Evolutionary conservation across 2,888 invertebrate genomes (phyloP).

Genomic region (Leistus spinibarbis): DNA sequence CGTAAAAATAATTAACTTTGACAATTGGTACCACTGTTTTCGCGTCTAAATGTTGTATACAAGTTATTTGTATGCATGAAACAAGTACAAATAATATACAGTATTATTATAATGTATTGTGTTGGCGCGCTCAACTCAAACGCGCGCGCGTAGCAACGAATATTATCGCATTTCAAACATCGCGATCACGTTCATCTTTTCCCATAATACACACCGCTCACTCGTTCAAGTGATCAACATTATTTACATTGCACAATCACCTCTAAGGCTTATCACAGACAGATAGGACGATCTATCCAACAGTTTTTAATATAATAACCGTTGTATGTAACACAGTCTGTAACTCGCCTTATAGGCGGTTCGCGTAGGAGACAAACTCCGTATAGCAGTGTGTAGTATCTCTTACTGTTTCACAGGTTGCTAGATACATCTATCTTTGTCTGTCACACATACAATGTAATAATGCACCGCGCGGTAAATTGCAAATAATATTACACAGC

Average conservation of each 20-base stretch:
- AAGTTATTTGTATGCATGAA: no score
- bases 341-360: background rate
- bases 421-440: background rate
- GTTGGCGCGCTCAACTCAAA: no score
- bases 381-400: no score
- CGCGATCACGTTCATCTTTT: constrained; percentile 8
- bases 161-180: constrained; percentile 32
- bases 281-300: background rate
- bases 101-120: constrained; percentile 13
- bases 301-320: no score
- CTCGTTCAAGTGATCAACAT: background rate
- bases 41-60: constrained; percentile 32
- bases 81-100: no score
- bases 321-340: no score
- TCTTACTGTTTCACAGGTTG: no score
- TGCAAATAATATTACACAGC: background rate
- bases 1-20: no score
- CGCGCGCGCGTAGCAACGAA: constrained; percentile 25
- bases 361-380: background rate
- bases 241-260: constrained; percentile 9
- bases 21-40: constrained; percentile 17
- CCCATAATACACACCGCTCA: background rate
- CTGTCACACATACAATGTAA: background rate
- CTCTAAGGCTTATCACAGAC: constrained; percentile 13
- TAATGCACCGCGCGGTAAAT: background rate